Evolutionary conservation across 2,113 vertebrate species (phyloP), one percentile per base, ranked within the genome.

Genomic region (Cryptomyrus ogoouensis): DNA sequence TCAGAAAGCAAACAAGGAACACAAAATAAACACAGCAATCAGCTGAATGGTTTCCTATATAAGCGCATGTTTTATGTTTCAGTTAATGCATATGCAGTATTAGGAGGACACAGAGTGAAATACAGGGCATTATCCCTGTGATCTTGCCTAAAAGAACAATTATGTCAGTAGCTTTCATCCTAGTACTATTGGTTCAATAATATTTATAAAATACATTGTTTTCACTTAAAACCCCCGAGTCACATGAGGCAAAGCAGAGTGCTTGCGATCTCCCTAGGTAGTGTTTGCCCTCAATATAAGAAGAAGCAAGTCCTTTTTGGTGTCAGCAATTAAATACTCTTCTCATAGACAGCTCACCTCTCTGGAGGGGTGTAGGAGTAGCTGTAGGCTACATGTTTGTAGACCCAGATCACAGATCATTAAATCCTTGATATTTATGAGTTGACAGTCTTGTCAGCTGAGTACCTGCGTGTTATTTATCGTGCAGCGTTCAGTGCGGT

Each of bases 381-480:
- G 49, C 90, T 88, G 50, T 2, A 70, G 74, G 90, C 87, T 83
- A 83, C 46, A 80, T 83, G 70, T 35, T 87, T 58, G 89, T 49
- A 49, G 74, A 24, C 56, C 52, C n/a, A 66, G 42, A 52, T 52
- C 53, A 85, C 53, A 56, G 74, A 89, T 90, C 91, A 86, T 47
- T 44, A 53, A 80, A 88, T 90, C 77, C 77, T 52, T 74, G 87
- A 85, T 91, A 88, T 91, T 91, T 88, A 91, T 89, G 87, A 83
- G 53, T 83, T 84, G 74, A n/a, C n/a, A 88, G 70, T 88, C 85
- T 90, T 90, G 87, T 58, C 62, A 74, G 77, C 74, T 35, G 87
- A 84, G 87, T 47, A 44, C 46, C 70, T 88, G 87, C 91, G 91
- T 90, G 83, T 92, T 91, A 92, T 94, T 92, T 91, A 93, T 89